Percentiles rank a stretch among this genome's conserved stretches.
phyloP scores from a whole-genome alignment of 37 sponge, comb jelly and placozoan genomes.

The Halichondria panicea region DNA sequence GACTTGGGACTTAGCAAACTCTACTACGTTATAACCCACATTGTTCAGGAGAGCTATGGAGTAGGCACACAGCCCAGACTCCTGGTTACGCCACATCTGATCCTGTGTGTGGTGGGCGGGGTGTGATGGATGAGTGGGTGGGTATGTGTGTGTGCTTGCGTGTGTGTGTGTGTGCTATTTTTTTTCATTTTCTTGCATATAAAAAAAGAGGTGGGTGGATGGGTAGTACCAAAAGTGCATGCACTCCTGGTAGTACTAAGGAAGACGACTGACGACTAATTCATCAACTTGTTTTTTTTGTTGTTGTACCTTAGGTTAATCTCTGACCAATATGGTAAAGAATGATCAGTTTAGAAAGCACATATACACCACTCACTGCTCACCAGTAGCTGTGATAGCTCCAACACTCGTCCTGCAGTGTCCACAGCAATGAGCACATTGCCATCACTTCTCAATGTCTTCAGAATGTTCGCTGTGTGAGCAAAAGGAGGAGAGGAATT shows the following conservation, averaged over 20 bases:
- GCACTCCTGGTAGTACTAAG: no score
- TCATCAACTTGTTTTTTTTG: background rate
- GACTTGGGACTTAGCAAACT: constrained; percentile 98
- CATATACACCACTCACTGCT: constrained; percentile 1
- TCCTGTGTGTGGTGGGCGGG: constrained; percentile 51
- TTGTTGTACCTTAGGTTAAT: background rate
- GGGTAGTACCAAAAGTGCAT: background rate
- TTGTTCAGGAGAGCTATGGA: constrained; percentile 94
- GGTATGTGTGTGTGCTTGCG: background rate
- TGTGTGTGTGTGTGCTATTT: background rate
- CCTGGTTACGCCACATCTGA: constrained; percentile 92
- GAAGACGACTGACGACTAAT: background rate
- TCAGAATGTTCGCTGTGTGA: constrained; percentile 79
- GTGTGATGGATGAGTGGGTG: background rate
- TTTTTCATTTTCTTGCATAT: background rate
- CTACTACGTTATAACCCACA: constrained; percentile 96
- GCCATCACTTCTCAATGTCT: constrained; percentile 87
- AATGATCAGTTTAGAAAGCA: background rate
- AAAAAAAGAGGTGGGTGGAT: background rate
- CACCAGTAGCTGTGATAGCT: constrained; percentile 93
- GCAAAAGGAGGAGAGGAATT: background rate
- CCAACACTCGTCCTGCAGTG: constrained; percentile 96
- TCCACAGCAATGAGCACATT: constrained; percentile 97
- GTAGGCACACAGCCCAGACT: constrained; percentile 93
- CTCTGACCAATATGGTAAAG: background rate